Base-by-base conservation (phyloP, 2,888 invertebrate genomes). In the Priapulus caudatus region DNA sequence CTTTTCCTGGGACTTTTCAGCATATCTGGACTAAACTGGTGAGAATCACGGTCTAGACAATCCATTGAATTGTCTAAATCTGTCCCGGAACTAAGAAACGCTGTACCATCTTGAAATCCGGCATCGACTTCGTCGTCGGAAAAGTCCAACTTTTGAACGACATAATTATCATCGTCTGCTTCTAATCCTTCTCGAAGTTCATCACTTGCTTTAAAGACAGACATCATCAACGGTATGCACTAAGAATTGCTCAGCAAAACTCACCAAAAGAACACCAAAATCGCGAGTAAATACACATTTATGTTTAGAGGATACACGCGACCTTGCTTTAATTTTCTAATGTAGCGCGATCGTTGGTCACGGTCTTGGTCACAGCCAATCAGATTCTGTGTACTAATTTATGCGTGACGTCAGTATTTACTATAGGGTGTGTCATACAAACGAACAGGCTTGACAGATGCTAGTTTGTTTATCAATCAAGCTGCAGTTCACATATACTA, bases 51-150 rank as follows among this genome's bases (percentile, higher is more conserved):
- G 10, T 33, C 33, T 33, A 33, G n/a, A n/a, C n/a, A 33, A 10
- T 33, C 33, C 33, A 33, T 33, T 10, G 33, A 33, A 10, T 10
- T 33, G n/a, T 33, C 33, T n/a, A 33, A 33, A 33, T 33, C 33
- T 33, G 33, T 33, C 33, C 33, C 33, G 33, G 33, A 33, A 33
- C 33, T 33, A n/a, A 33, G n/a, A 33, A 33, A 33, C 33, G 33
- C 33, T 33, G 33, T 33, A 33, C n/a, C 33, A 33, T 33, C 33
- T 33, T 33, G 33, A n/a, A 33, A 33, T 10, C 33, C 33, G n/a
- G 33, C 33, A n/a, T 33, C 33, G 10, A 10, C 33, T 33, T 33
- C 33, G 10, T 33, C 33, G n/a, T 33, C 33, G 33, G 33, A 33
- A 33, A 33, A 33, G 33, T n/a, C n/a, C 33, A 33, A 33, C 33